A percentile compares a stretch with the other conserved stretches of the same genome.
Conservation (phyloP, 2,113 vertebrate genomes). For the Strix uralensis region DNA sequence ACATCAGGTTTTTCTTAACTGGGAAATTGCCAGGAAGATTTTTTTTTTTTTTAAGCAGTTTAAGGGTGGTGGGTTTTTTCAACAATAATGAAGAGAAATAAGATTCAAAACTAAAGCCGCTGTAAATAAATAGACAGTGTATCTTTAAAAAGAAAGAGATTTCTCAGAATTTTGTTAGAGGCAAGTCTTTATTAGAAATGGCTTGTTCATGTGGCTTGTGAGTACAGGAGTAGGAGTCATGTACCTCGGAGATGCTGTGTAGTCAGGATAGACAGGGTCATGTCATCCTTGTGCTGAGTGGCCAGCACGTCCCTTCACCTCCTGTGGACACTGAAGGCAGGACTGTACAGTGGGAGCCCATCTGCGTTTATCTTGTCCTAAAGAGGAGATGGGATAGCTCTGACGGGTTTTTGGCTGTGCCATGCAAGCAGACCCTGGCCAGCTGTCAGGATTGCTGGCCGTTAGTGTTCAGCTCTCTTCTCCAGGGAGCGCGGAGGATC, state of each 20-base stretch:
- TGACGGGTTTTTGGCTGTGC: background rate
- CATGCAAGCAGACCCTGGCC: background rate
- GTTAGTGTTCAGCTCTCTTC: background rate
- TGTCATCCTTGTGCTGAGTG: background rate
- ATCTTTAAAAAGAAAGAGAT: slow-evolving; percentile 35
- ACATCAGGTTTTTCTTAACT: background rate
- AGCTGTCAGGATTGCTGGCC: background rate
- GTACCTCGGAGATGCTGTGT: background rate
- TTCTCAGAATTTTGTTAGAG: background rate
- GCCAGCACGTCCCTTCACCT: background rate
- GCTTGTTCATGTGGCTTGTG: background rate
- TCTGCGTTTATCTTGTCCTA: background rate
- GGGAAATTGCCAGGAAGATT: background rate
- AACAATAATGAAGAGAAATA: background rate
- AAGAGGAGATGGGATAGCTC: background rate
- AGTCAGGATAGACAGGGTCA: rapidly evolving
- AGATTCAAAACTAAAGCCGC: background rate
- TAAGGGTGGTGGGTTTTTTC: background rate
- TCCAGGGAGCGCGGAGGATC: background rate
- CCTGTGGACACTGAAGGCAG: background rate
- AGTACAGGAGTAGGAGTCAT: background rate
- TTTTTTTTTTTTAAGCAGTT: background rate
- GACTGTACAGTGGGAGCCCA: background rate
- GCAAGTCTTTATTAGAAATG: background rate
- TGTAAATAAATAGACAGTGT: background rate